Base-by-base conservation (phyloP, 2,888 invertebrate genomes). In the Artemia sp. region DNA sequence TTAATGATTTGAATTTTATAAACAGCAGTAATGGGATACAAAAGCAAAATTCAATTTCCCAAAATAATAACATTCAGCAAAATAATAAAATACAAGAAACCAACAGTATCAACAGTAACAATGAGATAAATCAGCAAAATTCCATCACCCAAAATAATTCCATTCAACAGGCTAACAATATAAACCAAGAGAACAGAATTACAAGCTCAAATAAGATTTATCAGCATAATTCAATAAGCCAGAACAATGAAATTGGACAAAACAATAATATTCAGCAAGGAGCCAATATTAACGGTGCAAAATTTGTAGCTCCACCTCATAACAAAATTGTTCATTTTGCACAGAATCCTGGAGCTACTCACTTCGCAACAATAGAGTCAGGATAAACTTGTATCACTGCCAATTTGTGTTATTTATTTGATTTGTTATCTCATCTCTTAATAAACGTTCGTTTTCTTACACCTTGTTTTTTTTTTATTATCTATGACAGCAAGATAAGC, bases 331-430 rank as follows among this genome's bases (percentile, higher is more conserved):
- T 58, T 24, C 64, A 58, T 58, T 58, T 58, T 24, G 64, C 64
- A 19, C 64, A 58, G 64, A 58, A 58, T 24, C 64, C 64, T 24
- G 64, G 64, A 19, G 64, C 64, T 19, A 58, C 64, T 19, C 64
- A 58, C 64, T 58, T 58, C 24, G 64, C 64, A 58, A 58, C 64
- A 19, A 58, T 58, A n/a, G 64, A 58, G 64, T 58, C 64, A n/a
- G 64, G 64, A 19, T 58, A 10, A 58, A 19, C 10, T 58, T 58
- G 5, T 3, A 38, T 38, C 38, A 38, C 38, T 38, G 2, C 38
- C 38, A 38, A 38, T 38, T 38, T 38, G 38, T 38, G 38, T 38
- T 38, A 38, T 38, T 38, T 38, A 38, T 38, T 38, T 38, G 38
- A 38, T 38, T 38, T 38, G 38, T 38, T 38, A 38, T 38, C 38